Evolutionary conservation across 2,888 invertebrate genomes (phyloP), one percentile per base, ranked within the genome.

Genomic region (Plebejus melissa): DNA sequence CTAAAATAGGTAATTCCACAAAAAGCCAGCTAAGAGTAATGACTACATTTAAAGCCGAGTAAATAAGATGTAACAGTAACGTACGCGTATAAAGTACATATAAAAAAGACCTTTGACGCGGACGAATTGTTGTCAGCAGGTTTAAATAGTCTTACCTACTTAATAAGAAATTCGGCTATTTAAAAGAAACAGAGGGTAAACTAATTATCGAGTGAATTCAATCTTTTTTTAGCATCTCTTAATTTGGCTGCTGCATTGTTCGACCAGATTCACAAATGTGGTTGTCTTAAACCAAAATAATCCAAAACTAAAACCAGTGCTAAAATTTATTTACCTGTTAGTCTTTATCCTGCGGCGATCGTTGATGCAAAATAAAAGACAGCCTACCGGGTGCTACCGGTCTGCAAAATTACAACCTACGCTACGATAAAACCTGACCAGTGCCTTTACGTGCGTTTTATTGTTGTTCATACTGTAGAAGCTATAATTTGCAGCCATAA

Each of bases 1-100:
- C 50, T 13, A 72, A 71, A 72, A 72, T 72, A n/a, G n/a, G n/a
- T n/a, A 50, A 72, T 32, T 72, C 13, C 46, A 38, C 11, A 70
- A 16, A 41, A 70, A n/a, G 9, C 70, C 60, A 32, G 6, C 41
- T 41, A 22, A 22, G 32, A 32, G 32, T 32, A 32, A 2, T 4
- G 11, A 41, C 70, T 41, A 22, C 22, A 60, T 32, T 60, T 60
- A 28, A 60, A 28, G 60, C 28, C 28, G 11, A 60, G 60, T 28
- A 60, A 60, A 60, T 11, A 32, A 11, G 28, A 28, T n/a, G 22
- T 22, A 22, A 32, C 32, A 32, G 22, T 60, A 60, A 28, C 9
- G 28, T 65, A 13, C 16, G 32, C 32, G 16, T 60, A 60, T 60
- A 58, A 28, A 60, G 41, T 57, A 2, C 2, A 28, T 22, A 60